Base-by-base conservation (phyloP, 2,113 vertebrate genomes). In the Antennarius striatus region DNA sequence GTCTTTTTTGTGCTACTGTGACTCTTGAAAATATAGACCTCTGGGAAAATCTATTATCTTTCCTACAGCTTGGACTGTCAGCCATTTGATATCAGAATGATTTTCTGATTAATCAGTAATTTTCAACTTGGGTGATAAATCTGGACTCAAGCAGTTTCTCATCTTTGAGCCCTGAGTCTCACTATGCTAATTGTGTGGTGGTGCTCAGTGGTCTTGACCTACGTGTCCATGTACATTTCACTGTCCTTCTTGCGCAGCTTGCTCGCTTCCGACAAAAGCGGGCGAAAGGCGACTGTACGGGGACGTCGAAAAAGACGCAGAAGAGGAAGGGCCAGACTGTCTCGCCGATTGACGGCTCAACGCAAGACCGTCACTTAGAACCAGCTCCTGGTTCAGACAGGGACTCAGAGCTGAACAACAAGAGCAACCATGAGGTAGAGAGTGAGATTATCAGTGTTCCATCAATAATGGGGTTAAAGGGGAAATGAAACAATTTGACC, bases 201-300 rank as follows among this genome's bases (percentile, higher is more conserved):
- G 77, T 92, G 90, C 73, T 93, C 86, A 4, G 80, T 86, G 45
- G 84, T 92, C 59, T 79, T 94, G 58, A 88, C 85, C 17, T 93
- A 92, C 36, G 86, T 94, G 49, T 91, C 86, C 51, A 54, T 93
- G 54, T 92, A 92, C 80, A 71, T 92, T 13, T 91, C 82, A 1
- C 86, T 94, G 57, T 91, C 90, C 74, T 92, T 93, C 81, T 83
- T 92, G 74, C 82, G 84, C 82, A 94, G 93, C 78, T 94, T 91
- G 91, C 90, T 91, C 81, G 87, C 79, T 93, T 71, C 86, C 83
- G 87, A 92, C 89, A 90, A 88, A 88, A 83, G 76, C 90, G 90
- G 81, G 89, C 92, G 73, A 92, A 93, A 91, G 66, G 78, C 79
- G 42, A 88, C 88, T 10, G 87, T 82, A 53, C 86, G 83, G 80